phyloP scores from a whole-genome alignment of 2,797 vertebrate species.

The Anomalospiza imberbis region DNA sequence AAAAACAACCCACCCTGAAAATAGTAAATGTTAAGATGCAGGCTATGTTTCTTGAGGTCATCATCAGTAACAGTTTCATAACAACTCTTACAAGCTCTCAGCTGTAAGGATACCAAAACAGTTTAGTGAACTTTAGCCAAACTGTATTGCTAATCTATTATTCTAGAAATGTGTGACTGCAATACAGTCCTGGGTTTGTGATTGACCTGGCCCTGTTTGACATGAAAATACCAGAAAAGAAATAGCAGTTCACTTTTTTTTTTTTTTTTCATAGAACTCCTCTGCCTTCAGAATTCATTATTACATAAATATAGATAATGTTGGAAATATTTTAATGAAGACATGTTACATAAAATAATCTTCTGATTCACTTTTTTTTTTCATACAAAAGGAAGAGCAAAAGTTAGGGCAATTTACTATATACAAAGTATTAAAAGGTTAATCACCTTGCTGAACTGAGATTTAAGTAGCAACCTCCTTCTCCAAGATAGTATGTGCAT shows the following conservation, averaged over 20 bases:
- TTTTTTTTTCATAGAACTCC: neutral
- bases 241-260: neutral
- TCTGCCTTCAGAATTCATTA: neutral
- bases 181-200: neutral
- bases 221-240: conserved; percentile 10
- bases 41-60: neutral
- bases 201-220: conserved; percentile 11
- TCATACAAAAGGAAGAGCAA: neutral
- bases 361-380: neutral
- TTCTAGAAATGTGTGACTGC: conserved; percentile 19
- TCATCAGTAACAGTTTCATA: neutral
- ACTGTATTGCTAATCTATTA: neutral
- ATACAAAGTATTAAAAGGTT: neutral
- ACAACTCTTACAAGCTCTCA: neutral
- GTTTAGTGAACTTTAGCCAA: conserved; percentile 20
- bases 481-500: neutral
- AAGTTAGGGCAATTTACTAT: neutral
- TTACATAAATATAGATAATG: neutral
- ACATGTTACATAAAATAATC: neutral
- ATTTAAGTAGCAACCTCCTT: neutral
- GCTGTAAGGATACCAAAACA: neutral
- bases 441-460: neutral
- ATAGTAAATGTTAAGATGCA: neutral
- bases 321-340: conserved; percentile 3
- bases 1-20: neutral